A percentile compares a stretch with the other conserved stretches of the same genome.
Conservation (phyloP, 1,140 invertebrate species). For the Caenorhabditis briggsae region DNA sequence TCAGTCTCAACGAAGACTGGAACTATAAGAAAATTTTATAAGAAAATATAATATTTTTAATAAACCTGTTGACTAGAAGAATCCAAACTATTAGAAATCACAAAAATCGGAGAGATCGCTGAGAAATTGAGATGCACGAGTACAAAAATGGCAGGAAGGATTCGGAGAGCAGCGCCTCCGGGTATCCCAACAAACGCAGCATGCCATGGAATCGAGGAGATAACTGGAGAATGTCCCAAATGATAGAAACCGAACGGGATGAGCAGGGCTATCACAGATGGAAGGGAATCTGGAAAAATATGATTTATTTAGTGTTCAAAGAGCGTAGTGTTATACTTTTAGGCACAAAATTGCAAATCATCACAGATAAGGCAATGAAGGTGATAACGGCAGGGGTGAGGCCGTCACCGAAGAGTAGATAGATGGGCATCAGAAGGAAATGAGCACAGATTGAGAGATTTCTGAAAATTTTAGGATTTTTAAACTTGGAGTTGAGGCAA, state of each 20-base stretch:
- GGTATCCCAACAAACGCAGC: slow-evolving; percentile 67
- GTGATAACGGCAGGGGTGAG: slow-evolving; percentile 20
- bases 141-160: slow-evolving; percentile 57
- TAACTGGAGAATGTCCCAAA: slow-evolving; percentile 61
- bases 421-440: not conserved
- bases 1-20: not conserved
- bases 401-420: slow-evolving; percentile 44
- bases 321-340: not conserved
- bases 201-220: slow-evolving; percentile 66
- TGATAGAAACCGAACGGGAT: slow-evolving; percentile 62
- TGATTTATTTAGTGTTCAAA: not conserved
- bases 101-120: slow-evolving; percentile 12
- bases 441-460: slow-evolving; percentile 8
- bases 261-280: slow-evolving; percentile 47
- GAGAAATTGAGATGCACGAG: slow-evolving; percentile 58
- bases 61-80: not conserved
- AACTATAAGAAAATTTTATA: not conserved
- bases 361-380: slow-evolving; percentile 14
- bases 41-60: not conserved
- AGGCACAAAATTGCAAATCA: not conserved
- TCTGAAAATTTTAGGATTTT: not conserved
- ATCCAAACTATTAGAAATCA: not conserved
- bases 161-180: slow-evolving; percentile 56
- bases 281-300: slow-evolving; percentile 41
- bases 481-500: not conserved